A percentile compares a stretch with the other conserved stretches of the same genome.
Conservation (phyloP, 2,113 vertebrate species). For the Gambusia affinis region DNA sequence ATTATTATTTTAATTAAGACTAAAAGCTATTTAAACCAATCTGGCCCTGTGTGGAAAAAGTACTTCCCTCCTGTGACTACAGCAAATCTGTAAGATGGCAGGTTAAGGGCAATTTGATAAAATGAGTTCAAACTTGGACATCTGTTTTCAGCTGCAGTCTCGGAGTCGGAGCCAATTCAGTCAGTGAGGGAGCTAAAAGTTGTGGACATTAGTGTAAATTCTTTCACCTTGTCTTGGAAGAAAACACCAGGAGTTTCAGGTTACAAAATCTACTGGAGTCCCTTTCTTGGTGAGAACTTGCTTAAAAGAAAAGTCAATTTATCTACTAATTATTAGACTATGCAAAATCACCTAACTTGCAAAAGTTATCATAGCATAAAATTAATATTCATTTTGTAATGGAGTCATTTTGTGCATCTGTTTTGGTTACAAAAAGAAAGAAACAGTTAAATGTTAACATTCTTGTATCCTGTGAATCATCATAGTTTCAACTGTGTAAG, state of each 20-base stretch:
- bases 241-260: conserved; percentile 77
- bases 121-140: not conserved
- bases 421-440: not conserved
- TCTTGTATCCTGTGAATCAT: conserved; percentile 5
- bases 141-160: conserved; percentile 56
- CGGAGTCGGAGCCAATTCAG: conserved; percentile 72
- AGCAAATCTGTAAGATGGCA: too few species aligned
- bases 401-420: not conserved
- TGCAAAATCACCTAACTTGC: not conserved
- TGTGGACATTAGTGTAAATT: conserved; percentile 74
- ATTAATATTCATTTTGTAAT: not conserved
- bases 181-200: conserved; percentile 81
- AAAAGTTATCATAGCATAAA: not conserved
- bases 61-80: too few species aligned
- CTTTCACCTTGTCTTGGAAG: conserved; percentile 84
- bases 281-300: conserved; percentile 74
- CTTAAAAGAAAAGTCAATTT: not conserved
- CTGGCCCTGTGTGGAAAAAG: too few species aligned
- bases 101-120: too few species aligned
- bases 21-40: too few species aligned
- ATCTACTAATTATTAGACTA: not conserved
- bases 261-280: conserved; percentile 86
- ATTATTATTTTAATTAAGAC: too few species aligned
- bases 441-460: not conserved
- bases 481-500: not conserved